Base-by-base conservation (phyloP, 2,113 vertebrate genomes). In the Nesogale talazaci region DNA sequence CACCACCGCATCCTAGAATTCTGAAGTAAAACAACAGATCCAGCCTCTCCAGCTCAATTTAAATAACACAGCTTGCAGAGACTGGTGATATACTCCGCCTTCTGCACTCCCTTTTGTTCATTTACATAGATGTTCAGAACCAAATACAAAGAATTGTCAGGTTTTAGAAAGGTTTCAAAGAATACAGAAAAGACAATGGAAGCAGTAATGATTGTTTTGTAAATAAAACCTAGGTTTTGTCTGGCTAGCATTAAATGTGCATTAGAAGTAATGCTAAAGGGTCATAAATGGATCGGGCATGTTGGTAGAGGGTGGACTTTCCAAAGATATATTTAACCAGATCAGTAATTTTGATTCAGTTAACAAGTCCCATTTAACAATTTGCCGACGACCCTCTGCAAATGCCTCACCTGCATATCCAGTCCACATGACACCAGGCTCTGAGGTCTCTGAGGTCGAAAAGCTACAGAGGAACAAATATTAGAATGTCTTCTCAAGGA, bases 321-420 rank as follows among this genome's bases (percentile, higher is more conserved):
- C 19, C 27, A 92, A 78, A 89, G 82, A 86, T 88, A 86, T 74
- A 82, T 84, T 93, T 88, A 86, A 19, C 59, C 27, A 6, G 15
- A 61, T 63, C 20, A 72, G 42, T 86, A 52, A 67, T 59, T 59
- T 59, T 86, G 40, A 94, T 65, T n/a, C 67, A 88, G 16, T 82
- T 89, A 92, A 29, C 0, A 22, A 95, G 70, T 7, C 36, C 46
- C 83, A 94, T 88, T 88, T 87, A 95, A 86, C 14, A 96, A 89
- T 83, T 57, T 67, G 38, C 81, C 92, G 93, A 75, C 22, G 83
- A 83, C 83, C 74, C 11, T 94, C 93, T 95, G 84, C 87, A 96
- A 97, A 92, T 88, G 29, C 92, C 97, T 98, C 96, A 99, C 99
- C 99, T 99, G 99, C 99, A 99, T 99, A 98, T 99, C 99, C 81